A percentile compares a stretch with the other conserved stretches of the same genome.
Evolutionary conservation across 2,113 vertebrate genomes (phyloP).

Genomic region (Thunnus maccoyii): DNA sequence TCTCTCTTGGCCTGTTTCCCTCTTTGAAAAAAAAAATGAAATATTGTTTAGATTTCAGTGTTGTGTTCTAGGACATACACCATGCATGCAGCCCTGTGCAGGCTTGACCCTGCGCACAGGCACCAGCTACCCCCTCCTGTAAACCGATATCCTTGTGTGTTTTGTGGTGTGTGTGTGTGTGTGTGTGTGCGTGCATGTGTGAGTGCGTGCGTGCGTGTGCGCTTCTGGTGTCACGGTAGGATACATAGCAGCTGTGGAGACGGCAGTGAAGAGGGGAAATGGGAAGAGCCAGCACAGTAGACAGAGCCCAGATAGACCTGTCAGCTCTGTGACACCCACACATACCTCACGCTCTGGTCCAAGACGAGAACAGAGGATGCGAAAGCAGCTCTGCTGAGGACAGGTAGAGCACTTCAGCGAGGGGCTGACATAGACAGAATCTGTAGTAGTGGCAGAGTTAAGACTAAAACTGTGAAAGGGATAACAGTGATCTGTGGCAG

Average conservation of each 20-base stretch:
- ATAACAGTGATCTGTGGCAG: not conserved
- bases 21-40: not conserved
- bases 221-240: slow-evolving; percentile 59
- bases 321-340: slow-evolving; percentile 75
- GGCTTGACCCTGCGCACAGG: slow-evolving; percentile 50
- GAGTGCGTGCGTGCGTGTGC: slow-evolving; percentile 42
- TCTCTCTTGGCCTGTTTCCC: not conserved
- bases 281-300: slow-evolving; percentile 71
- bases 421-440: slow-evolving; percentile 22
- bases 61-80: slow-evolving; percentile 32
- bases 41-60: slow-evolving; percentile 45
- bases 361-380: slow-evolving; percentile 37
- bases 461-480: slow-evolving; percentile 35
- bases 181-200: slow-evolving; percentile 30
- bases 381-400: slow-evolving; percentile 31
- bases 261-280: slow-evolving; percentile 69
- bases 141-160: slow-evolving; percentile 53
- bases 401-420: slow-evolving; percentile 41
- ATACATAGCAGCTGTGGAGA: slow-evolving; percentile 73
- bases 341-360: slow-evolving; percentile 73
- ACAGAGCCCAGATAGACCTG: slow-evolving; percentile 82
- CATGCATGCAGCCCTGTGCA: slow-evolving; percentile 34
- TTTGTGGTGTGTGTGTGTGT: slow-evolving; percentile 14
- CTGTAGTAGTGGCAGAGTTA: slow-evolving; percentile 5
- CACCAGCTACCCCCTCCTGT: slow-evolving; percentile 51